These are phyloP conservation scores for Heliconius erato DNA, from an alignment of 2,888 invertebrate genomes.

Conservation along the genomic window DNA sequence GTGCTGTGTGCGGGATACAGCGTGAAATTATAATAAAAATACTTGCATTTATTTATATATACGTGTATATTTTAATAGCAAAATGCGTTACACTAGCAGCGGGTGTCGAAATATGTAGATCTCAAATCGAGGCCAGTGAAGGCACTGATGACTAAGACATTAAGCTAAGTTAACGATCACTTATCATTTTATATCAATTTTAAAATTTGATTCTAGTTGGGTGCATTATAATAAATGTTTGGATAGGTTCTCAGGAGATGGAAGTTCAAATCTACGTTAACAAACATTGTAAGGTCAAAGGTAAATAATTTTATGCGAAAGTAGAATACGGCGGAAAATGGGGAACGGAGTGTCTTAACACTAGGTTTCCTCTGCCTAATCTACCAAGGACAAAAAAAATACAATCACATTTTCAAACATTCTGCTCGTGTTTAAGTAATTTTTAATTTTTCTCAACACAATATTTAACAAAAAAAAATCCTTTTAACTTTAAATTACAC, in stretches of 20 bases:
- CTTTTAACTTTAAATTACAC: not conserved
- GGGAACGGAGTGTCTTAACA: too few species aligned
- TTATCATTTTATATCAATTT: constrained; percentile 25
- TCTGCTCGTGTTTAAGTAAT: too few species aligned
- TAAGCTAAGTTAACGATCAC: constrained; percentile 9
- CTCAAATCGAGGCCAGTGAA: constrained; percentile 45
- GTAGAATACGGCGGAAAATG: too few species aligned
- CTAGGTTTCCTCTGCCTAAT: too few species aligned
- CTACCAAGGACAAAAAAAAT: too few species aligned
- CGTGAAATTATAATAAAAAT: too few species aligned
- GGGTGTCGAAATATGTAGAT: constrained; percentile 36
- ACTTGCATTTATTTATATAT: too few species aligned
- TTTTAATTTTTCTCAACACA: not conserved
- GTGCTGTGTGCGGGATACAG: too few species aligned
- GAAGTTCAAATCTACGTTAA: not conserved
- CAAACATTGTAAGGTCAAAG: not conserved
- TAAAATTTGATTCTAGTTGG: not conserved
- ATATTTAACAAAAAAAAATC: not conserved
- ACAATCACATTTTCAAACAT: too few species aligned
- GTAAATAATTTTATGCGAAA: not conserved
- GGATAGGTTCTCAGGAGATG: not conserved
- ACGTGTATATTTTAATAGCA: too few species aligned
- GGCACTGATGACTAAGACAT: constrained; percentile 35
- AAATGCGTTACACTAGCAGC: constrained; percentile 32
- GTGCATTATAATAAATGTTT: not conserved